Base-by-base conservation (phyloP, 53 echinoderm and acorn worm genomes). In the Hippasteria phrygiana region DNA sequence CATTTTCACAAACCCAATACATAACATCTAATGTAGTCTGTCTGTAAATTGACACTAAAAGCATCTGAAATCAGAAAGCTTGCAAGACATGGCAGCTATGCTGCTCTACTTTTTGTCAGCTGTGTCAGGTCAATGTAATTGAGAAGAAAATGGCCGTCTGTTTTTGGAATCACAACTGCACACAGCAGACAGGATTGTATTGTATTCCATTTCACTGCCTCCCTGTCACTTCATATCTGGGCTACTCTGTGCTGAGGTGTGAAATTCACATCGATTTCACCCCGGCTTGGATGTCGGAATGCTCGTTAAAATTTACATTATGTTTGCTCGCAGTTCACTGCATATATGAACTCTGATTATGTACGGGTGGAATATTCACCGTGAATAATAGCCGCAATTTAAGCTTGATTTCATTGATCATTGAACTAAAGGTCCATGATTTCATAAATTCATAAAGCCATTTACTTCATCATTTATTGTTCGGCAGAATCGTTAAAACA, bases 231-330 rank as follows among this genome's bases (percentile, higher is more conserved):
- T 81, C 81, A 63, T 64, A 36, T 64, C 81, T 64, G 81, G 63
- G 65, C 32, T 43, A 12, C 27, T 22, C 55, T 22, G 31, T 63
- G 64, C 81, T 63, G 41, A 81, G 65, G 81, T 81, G 81, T 65
- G 20, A 63, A 62, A 81, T 63, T 65, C 64, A 63, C 55, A 81
- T 81, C 28, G 64, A 81, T 81, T 81, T 62, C 64, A 64, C 43
- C n/a, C n/a, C 16, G 43, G 64, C 63, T 40, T 6, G 78, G 77
- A 54, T 35, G 36, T 54, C 18, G 28, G 46, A 48, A 5, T 6
- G 34, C 14, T 76, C 28, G 18, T 35, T 51, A 9, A 18, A 76
- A 51, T 76, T 32, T 32, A 48, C 33, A 51, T 27, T 47, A 5
- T 13, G 34, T 76, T 76, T 27, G 29, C 75, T 76, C 50, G 51